Conservation (phyloP, 1,140 invertebrate species). For the Penaeus indicus region DNA sequence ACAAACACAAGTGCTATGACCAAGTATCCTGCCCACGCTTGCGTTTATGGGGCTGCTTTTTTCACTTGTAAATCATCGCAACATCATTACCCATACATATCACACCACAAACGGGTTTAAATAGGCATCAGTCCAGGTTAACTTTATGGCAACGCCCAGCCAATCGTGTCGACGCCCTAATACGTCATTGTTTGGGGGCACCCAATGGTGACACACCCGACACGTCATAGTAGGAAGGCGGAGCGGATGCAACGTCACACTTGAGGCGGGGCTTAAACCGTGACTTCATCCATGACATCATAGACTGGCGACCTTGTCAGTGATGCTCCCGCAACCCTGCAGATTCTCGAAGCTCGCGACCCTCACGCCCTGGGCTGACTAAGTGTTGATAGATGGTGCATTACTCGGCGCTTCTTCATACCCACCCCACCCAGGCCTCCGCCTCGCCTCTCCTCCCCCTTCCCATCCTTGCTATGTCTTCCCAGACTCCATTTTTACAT, state of each 20-base stretch:
- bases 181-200: neutral
- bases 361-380: conserved; percentile 1
- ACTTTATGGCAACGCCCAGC: conserved; percentile 23
- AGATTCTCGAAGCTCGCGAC: conserved; percentile 46
- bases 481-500: too few relatives aligned
- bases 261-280: neutral
- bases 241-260: conserved; percentile 29
- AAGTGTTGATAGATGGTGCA: too few relatives aligned
- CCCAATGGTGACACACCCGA: too few relatives aligned
- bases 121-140: conserved; percentile 15
- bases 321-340: conserved; percentile 38
- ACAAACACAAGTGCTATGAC: too few relatives aligned
- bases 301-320: conserved; percentile 37
- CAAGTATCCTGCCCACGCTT: too few relatives aligned
- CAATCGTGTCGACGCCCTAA: conserved; percentile 21
- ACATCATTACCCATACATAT: conserved; percentile 17
- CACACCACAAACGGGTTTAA: conserved; percentile 20
- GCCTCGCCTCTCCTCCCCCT: too few relatives aligned
- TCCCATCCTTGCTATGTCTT: too few relatives aligned
- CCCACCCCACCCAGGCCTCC: too few relatives aligned
- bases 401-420: too few relatives aligned
- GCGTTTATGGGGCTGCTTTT: neutral
- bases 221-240: too few relatives aligned
- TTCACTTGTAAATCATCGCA: neutral
- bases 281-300: conserved; percentile 53